These are phyloP conservation scores for Gallinago jamesoni DNA, from an alignment of 2,113 vertebrate species.

Conservation along the genomic window DNA sequence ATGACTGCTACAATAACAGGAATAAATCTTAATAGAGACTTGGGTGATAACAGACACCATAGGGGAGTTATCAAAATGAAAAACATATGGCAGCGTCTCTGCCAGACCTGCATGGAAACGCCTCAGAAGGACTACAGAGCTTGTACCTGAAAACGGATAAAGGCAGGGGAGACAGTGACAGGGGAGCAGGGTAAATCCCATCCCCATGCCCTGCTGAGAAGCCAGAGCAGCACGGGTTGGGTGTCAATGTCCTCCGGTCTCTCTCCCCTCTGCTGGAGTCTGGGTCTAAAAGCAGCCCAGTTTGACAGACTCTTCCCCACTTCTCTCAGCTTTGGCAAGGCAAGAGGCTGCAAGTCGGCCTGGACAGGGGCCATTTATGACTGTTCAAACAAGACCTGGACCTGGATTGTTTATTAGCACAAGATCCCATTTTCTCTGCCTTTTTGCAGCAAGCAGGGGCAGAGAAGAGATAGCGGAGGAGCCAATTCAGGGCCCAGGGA, in stretches of 20 bases:
- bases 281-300: neutral
- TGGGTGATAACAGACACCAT: conserved; percentile 68
- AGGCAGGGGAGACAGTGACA: neutral
- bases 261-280: neutral
- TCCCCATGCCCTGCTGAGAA: neutral
- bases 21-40: conserved; percentile 73
- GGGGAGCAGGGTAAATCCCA: neutral
- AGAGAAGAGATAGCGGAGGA: neutral
- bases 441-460: neutral
- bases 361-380: neutral
- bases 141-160: conserved; percentile 10
- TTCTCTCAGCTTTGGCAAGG: neutral
- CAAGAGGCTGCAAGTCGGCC: neutral
- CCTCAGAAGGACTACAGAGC: neutral
- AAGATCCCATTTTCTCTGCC: neutral
- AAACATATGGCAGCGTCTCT: conserved; percentile 25
- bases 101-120: conserved; percentile 49
- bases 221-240: neutral
- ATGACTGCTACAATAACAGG: conserved; percentile 66
- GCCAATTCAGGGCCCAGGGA: neutral
- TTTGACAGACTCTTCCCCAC: neutral
- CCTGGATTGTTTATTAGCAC: neutral
- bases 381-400: neutral
- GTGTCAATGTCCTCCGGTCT: neutral
- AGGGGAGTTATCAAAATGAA: conserved; percentile 65